These are phyloP conservation scores for Pollenia labialis DNA, from an alignment of 2,888 invertebrate species.

Conservation along the genomic window DNA sequence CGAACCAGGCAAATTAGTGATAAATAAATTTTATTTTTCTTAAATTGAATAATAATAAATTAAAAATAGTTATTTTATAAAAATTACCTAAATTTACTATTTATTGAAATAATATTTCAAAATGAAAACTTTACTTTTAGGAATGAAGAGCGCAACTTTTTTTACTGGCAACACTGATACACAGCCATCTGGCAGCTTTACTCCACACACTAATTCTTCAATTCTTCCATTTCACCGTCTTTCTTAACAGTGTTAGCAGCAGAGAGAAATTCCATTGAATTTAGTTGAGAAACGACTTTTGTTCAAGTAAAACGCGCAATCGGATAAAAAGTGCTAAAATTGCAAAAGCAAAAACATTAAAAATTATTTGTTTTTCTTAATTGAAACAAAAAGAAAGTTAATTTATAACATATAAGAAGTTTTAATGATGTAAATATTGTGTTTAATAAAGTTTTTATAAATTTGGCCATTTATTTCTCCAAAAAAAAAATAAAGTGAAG, in stretches of 20 bases:
- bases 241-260: slow-evolving; percentile 57
- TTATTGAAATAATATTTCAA: no score
- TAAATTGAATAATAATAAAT: no score
- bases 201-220: not conserved
- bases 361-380: not conserved
- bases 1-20: no score
- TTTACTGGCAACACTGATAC: no score
- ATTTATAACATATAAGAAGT: slow-evolving; percentile 9
- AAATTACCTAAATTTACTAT: no score
- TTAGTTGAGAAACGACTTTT: slow-evolving; percentile 74
- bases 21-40: no score
- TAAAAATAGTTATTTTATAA: no score
- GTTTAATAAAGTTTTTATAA: not conserved
- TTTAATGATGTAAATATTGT: not conserved
- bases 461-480: not conserved
- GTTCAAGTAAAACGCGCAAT: slow-evolving; percentile 62
- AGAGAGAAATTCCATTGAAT: slow-evolving; percentile 70
- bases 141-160: no score
- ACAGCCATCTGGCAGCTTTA: slow-evolving; percentile 12
- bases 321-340: slow-evolving; percentile 49
- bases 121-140: no score
- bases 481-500: slow-evolving; percentile 8
- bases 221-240: slow-evolving; percentile 66
- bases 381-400: slow-evolving; percentile 22
- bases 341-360: not conserved